Percentiles rank a stretch among this genome's conserved stretches.
Conservation (phyloP, 1,140 invertebrate species). For the Drosophila pectinifera region DNA sequence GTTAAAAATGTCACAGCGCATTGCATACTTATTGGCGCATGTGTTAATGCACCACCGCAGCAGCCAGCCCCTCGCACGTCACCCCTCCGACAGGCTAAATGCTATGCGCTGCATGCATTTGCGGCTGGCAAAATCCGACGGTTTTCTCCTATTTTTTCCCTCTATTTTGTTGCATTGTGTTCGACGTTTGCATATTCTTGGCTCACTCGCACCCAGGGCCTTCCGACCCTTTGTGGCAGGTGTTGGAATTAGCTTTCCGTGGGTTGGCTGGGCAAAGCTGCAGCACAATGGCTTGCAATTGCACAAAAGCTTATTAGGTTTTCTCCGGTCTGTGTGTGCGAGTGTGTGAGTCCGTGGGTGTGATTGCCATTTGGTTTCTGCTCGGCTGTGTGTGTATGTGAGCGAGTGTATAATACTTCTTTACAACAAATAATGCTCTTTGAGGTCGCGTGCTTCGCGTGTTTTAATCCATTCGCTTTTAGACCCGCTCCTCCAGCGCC, state of each 20-base stretch:
- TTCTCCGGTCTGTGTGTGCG: conserved; percentile 22
- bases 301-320: conserved; percentile 81
- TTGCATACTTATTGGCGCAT: conserved; percentile 83
- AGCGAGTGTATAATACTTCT: conserved; percentile 60
- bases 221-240: conserved; percentile 74
- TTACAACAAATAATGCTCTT: conserved; percentile 71
- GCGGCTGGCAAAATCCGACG: conserved; percentile 70
- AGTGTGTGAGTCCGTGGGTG: conserved; percentile 29
- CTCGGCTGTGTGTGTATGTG: conserved; percentile 7
- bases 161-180: conserved; percentile 46
- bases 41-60: conserved; percentile 70
- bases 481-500: conserved; percentile 12
- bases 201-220: conserved; percentile 25
- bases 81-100: conserved; percentile 63
- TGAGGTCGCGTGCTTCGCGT: conserved; percentile 67
- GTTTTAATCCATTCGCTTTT: conserved; percentile 55
- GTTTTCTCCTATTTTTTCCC: conserved; percentile 39
- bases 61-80: not conserved
- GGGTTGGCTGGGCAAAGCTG: conserved; percentile 60
- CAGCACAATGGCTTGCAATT: conserved; percentile 67
- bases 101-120: conserved; percentile 72
- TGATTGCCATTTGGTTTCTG: conserved; percentile 45
- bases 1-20: conserved; percentile 83
- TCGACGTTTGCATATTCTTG: conserved; percentile 63
- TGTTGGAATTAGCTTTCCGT: conserved; percentile 80